Percentiles rank a stretch among this genome's conserved stretches.
Conservation (phyloP, 2,113 vertebrate genomes). For the Porphyrio hochstetteri region DNA sequence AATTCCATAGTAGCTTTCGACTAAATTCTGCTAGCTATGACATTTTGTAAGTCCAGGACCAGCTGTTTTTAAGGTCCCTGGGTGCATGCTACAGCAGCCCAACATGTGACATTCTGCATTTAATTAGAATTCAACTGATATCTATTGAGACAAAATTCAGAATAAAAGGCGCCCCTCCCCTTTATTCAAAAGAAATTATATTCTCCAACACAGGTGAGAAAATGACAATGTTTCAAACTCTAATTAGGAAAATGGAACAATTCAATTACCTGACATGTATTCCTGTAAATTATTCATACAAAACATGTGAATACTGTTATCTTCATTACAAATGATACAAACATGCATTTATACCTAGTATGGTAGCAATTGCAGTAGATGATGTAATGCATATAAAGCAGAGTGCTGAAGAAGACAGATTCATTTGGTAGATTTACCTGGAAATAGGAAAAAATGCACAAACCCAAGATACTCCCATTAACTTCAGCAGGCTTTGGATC, state of each 20-base stretch:
- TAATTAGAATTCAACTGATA: slow-evolving; percentile 43
- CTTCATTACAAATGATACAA: not conserved
- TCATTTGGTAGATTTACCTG: slow-evolving; percentile 6
- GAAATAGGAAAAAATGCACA: not conserved
- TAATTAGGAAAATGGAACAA: not conserved
- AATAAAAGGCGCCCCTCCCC: not conserved
- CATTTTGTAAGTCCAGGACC: not conserved
- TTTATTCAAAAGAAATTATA: slow-evolving; percentile 25
- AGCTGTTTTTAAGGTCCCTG: slow-evolving; percentile 1
- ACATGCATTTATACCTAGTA: not conserved
- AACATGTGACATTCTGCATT: not conserved
- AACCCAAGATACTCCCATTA: not conserved
- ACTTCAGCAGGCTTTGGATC: slow-evolving; percentile 16
- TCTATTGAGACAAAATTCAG: slow-evolving; percentile 3
- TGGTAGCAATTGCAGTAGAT: not conserved
- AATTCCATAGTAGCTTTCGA: not conserved
- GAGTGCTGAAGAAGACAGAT: not conserved
- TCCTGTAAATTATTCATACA: not conserved
- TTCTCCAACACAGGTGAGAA: not conserved
- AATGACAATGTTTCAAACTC: slow-evolving; percentile 24
- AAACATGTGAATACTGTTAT: not conserved
- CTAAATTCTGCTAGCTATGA: slow-evolving; percentile 21
- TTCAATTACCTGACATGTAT: not conserved
- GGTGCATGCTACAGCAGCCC: not conserved
- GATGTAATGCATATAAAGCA: not conserved